These are phyloP conservation scores for Desoria tigrina DNA, from an alignment of 2,888 invertebrate species.

Conservation along the genomic window DNA sequence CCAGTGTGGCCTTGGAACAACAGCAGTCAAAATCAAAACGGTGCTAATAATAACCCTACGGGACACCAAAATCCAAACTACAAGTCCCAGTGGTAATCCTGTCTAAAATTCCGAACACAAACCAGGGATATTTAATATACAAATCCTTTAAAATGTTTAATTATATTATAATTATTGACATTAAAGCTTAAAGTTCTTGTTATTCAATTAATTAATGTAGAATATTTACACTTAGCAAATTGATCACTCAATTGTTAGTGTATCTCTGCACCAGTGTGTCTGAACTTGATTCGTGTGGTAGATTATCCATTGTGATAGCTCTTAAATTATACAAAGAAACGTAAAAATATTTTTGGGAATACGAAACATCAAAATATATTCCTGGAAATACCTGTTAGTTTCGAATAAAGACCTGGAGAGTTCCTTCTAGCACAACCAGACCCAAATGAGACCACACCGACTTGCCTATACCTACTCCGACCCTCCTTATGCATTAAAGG, in stretches of 20 bases:
- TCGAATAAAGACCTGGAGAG: constrained; percentile 6
- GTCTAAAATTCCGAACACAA: too few species aligned
- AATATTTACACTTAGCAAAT: too few species aligned
- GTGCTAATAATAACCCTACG: too few species aligned
- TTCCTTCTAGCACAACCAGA: constrained; percentile 18
- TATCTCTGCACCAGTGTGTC: constrained; percentile 7
- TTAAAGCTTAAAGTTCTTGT: too few species aligned
- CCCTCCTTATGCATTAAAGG: constrained; percentile 7
- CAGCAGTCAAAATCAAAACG: not conserved
- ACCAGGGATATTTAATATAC: too few species aligned
- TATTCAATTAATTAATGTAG: too few species aligned
- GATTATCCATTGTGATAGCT: constrained; percentile 5
- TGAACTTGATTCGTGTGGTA: constrained; percentile 10
- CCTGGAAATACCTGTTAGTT: not conserved
- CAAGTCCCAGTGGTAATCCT: too few species aligned
- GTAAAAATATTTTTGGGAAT: not conserved
- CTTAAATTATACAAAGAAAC: not conserved
- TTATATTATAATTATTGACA: too few species aligned
- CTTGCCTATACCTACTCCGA: constrained; percentile 11
- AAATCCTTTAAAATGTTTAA: too few species aligned
- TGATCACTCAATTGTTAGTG: not conserved
- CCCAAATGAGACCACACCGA: constrained; percentile 29
- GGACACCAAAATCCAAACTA: too few species aligned
- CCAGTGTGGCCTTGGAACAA: not conserved
- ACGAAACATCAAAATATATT: not conserved